Percentiles rank a stretch among this genome's conserved stretches.
These are phyloP conservation scores for Falco cherrug DNA, from an alignment of 2,797 vertebrate species.

Conservation along the genomic window DNA sequence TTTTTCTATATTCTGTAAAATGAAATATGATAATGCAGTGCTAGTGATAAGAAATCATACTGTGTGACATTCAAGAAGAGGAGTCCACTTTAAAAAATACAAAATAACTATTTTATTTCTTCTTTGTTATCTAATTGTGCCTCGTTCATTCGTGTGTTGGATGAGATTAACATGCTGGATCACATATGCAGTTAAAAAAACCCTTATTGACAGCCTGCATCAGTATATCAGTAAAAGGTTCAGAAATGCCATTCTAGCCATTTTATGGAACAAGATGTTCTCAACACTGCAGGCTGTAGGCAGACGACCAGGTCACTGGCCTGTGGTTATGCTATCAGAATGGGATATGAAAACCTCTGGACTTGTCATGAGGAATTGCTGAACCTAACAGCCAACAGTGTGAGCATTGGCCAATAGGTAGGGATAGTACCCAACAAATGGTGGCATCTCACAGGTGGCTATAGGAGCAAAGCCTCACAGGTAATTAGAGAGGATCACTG, in stretches of 20 bases:
- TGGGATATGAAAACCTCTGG: accelerated
- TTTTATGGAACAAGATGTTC: background rate
- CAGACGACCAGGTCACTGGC: background rate
- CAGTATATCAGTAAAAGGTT: background rate
- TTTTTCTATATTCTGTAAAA: background rate
- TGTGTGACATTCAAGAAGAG: background rate
- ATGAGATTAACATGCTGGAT: background rate
- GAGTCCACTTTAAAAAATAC: background rate
- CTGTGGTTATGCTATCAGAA: background rate
- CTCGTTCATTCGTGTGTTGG: background rate
- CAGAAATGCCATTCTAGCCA: background rate
- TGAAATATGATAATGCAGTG: background rate
- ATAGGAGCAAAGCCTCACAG: background rate
- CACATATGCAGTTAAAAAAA: background rate
- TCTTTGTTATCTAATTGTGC: background rate
- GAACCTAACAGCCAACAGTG: background rate
- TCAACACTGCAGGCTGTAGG: background rate
- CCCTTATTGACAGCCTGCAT: background rate
- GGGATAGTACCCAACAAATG: background rate
- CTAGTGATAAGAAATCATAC: background rate
- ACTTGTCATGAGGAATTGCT: background rate
- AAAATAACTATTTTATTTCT: background rate
- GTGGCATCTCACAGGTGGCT: background rate
- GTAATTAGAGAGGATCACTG: background rate
- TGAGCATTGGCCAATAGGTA: accelerated